phyloP scores from a whole-genome alignment of 2,797 vertebrate species.

The Carduelis carduelis region DNA sequence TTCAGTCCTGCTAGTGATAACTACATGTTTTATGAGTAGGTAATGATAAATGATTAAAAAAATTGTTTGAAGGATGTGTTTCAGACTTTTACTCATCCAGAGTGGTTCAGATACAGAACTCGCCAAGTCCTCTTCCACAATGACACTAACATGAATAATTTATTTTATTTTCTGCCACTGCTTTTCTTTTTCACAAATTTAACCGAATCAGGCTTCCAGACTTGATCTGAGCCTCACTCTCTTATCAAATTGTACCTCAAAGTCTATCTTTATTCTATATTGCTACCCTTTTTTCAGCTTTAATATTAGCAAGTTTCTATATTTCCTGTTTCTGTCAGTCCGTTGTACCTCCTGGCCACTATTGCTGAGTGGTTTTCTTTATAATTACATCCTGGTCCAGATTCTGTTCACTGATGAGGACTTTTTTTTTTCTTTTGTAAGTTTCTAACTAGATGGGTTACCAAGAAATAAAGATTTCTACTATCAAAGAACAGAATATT shows the following conservation, averaged over 20 bases:
- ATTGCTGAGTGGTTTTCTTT: neutral
- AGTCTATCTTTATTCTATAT: neutral
- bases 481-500: neutral
- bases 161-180: neutral
- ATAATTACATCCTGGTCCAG: neutral
- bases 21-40: neutral
- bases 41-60: neutral
- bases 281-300: neutral
- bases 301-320: neutral
- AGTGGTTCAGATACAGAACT: neutral
- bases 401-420: neutral
- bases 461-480: neutral
- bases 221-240: neutral
- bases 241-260: neutral
- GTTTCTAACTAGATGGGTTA: neutral
- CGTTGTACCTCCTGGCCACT: neutral
- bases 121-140: fast-evolving
- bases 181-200: neutral
- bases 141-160: neutral
- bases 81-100: neutral
- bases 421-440: neutral
- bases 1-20: neutral
- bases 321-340: neutral
- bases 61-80: neutral
- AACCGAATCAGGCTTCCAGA: neutral